Evolutionary conservation across 1,140 invertebrate species (phyloP).

Genomic region (Micrasema minimum): DNA sequence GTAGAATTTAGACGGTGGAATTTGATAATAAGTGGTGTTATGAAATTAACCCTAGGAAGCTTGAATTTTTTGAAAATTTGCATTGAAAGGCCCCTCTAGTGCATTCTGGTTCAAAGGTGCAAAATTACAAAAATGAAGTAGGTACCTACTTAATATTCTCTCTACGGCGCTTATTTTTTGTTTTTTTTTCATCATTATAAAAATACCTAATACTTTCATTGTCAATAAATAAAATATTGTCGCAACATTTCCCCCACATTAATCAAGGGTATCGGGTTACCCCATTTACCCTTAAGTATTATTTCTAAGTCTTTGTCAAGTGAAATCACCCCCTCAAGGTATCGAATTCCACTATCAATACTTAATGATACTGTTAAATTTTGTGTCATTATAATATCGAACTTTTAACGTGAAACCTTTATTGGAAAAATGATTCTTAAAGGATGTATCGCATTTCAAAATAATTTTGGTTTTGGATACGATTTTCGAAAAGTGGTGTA

Average conservation of each 20-base stretch:
- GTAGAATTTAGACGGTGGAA: no score
- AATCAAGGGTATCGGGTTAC: conserved; percentile 9
- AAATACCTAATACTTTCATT: conserved; percentile 23
- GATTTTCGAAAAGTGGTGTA: no score
- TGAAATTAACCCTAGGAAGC: no score
- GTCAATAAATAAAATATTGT: conserved; percentile 9
- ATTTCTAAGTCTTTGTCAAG: conserved; percentile 17
- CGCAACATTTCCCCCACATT: neutral
- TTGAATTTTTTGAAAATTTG: no score
- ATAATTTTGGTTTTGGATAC: no score
- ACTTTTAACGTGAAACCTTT: neutral
- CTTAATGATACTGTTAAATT: conserved; percentile 17
- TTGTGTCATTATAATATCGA: conserved; percentile 10
- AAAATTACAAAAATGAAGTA: no score
- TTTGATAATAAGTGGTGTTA: no score
- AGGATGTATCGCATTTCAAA: conserved; percentile 1
- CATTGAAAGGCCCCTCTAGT: no score
- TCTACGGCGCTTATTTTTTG: no score
- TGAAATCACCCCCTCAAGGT: conserved; percentile 3
- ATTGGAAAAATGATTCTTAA: conserved; percentile 17
- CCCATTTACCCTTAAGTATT: conserved; percentile 17
- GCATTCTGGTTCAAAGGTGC: no score
- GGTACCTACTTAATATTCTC: no score
- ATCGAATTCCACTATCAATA: neutral
- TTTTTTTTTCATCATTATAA: conserved; percentile 8